phyloP scores from a whole-genome alignment of 23 tunicate genomes.

The Styela plicata region DNA sequence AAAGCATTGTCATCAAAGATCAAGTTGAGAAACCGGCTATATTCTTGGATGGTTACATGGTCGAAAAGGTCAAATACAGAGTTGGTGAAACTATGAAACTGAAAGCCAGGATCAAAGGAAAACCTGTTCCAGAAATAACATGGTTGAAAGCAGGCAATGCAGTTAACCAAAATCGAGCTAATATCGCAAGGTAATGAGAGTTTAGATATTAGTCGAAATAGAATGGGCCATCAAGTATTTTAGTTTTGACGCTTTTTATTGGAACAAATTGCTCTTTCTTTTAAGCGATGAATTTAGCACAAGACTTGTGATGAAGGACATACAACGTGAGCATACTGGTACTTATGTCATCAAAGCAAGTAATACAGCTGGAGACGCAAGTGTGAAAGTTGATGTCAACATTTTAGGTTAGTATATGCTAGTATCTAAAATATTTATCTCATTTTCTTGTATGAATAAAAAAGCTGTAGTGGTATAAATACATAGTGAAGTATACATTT shows the following conservation, averaged over 20 bases:
- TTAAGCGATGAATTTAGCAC: conserved; percentile 65
- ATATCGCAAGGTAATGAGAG: not conserved
- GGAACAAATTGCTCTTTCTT: conserved; percentile 28
- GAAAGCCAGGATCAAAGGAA: conserved; percentile 66
- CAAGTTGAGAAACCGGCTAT: conserved; percentile 70
- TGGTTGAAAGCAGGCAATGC: conserved; percentile 79
- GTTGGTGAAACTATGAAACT: conserved; percentile 81
- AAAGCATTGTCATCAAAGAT: conserved; percentile 54
- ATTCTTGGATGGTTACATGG: conserved; percentile 47
- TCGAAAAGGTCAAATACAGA: conserved; percentile 60
- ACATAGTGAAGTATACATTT: too few relatives aligned
- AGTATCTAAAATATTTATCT: too few relatives aligned
- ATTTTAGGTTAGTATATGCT: conserved; percentile 33
- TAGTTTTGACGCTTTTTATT: not conserved
- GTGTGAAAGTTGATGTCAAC: conserved; percentile 56
- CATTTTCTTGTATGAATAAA: not conserved
- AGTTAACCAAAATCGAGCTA: conserved; percentile 26
- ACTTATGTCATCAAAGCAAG: conserved; percentile 59
- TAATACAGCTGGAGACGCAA: conserved; percentile 75
- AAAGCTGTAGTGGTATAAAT: not conserved
- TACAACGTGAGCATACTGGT: conserved; percentile 74
- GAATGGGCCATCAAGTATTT: not conserved
- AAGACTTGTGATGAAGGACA: conserved; percentile 34
- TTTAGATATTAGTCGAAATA: not conserved
- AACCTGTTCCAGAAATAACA: conserved; percentile 66